These are phyloP conservation scores for Apotomis turbidana DNA, from an alignment of 2,888 invertebrate genomes.

Conservation along the genomic window DNA sequence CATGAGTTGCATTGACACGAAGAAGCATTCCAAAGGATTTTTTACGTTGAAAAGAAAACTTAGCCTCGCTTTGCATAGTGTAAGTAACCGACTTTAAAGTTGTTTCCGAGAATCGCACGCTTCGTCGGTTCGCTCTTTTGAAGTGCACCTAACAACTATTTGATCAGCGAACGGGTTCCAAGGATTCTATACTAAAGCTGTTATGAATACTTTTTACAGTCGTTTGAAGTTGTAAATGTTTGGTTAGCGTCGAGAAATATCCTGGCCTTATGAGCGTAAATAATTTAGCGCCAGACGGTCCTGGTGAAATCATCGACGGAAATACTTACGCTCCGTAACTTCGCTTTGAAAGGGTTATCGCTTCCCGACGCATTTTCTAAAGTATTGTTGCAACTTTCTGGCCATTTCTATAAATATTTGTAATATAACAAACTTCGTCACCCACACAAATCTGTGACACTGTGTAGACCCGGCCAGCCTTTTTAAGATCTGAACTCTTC, in stretches of 20 bases:
- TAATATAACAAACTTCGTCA: not conserved
- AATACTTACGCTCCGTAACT: constrained; percentile 51
- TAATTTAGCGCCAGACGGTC: constrained; percentile 56
- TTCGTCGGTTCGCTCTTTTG: constrained; percentile 24
- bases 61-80: constrained; percentile 38
- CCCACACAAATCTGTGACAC: no score
- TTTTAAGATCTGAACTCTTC: no score
- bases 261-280: constrained; percentile 59
- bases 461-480: no score
- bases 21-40: constrained; percentile 39
- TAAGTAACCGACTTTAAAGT: constrained; percentile 33
- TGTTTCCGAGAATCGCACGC: constrained; percentile 30
- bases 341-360: constrained; percentile 32
- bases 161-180: constrained; percentile 36
- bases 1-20: constrained; percentile 41
- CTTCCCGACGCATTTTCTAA: not conserved
- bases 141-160: constrained; percentile 30
- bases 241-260: constrained; percentile 47
- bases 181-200: constrained; percentile 28
- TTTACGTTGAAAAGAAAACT: constrained; percentile 41
- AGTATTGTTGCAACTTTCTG: not conserved
- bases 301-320: constrained; percentile 73
- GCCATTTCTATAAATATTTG: not conserved
- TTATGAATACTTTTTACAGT: constrained; percentile 32
- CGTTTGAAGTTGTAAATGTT: constrained; percentile 46